Evolutionary conservation across 2,113 vertebrate genomes (phyloP).

Genomic region (Semnopithecus entellus): DNA sequence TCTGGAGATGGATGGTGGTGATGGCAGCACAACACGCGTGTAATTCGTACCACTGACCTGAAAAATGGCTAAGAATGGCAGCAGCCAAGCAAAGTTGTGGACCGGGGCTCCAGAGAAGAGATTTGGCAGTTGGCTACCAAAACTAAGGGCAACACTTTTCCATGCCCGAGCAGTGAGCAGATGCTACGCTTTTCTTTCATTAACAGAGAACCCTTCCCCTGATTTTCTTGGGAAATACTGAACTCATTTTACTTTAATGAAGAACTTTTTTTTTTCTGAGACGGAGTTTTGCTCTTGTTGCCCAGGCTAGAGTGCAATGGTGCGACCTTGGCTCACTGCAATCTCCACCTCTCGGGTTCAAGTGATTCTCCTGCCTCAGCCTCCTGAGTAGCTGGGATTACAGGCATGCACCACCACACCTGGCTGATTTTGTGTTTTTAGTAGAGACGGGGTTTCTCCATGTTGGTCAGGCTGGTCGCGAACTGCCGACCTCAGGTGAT

Average conservation of each 20-base stretch:
- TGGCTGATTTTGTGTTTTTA: too few relatives aligned
- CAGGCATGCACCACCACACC: too few relatives aligned
- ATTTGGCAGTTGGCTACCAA: not conserved
- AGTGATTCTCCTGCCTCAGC: too few relatives aligned
- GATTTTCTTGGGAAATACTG: not conserved
- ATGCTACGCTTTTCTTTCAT: not conserved
- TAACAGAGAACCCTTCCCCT: not conserved
- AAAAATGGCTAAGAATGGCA: not conserved
- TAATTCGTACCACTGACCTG: too few relatives aligned
- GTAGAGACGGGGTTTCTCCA: too few relatives aligned
- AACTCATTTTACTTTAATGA: not conserved
- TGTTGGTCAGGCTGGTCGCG: too few relatives aligned
- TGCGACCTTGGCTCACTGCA: too few relatives aligned
- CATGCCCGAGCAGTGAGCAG: not conserved
- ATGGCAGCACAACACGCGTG: rapidly evolving
- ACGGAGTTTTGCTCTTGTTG: too few relatives aligned
- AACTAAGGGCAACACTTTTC: not conserved
- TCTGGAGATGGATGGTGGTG: not conserved
- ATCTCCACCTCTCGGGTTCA: too few relatives aligned
- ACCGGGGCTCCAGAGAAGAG: not conserved
- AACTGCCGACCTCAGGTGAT: too few relatives aligned
- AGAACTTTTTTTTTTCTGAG: not conserved
- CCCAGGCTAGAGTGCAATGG: too few relatives aligned
- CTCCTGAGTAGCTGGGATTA: too few relatives aligned
- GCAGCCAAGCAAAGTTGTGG: not conserved